These are phyloP conservation scores for Mystacides longicornis DNA, from an alignment of 2,888 invertebrate genomes.

Conservation along the genomic window DNA sequence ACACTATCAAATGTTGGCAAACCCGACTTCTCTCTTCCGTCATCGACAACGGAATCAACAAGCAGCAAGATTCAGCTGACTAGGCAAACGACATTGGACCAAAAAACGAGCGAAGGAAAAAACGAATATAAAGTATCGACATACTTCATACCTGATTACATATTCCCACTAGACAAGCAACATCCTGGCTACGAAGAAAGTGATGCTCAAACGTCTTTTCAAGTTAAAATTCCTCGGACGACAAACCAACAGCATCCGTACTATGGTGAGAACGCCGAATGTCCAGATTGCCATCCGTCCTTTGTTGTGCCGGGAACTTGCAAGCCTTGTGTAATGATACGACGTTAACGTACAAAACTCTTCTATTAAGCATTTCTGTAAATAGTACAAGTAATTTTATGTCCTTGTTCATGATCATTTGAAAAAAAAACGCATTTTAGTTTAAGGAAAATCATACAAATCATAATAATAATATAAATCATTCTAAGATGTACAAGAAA, in stretches of 20 bases:
- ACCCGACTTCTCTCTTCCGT: slow-evolving; percentile 28
- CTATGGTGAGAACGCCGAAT: slow-evolving; percentile 54
- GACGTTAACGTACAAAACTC: slow-evolving; percentile 24
- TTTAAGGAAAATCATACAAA: too few relatives aligned
- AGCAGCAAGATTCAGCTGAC: slow-evolving; percentile 33
- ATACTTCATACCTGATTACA: slow-evolving; percentile 54
- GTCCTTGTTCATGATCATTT: background rate
- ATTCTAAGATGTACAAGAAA: too few relatives aligned
- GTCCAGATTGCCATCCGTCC: slow-evolving; percentile 58
- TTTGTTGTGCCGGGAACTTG: slow-evolving; percentile 56
- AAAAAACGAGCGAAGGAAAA: slow-evolving; percentile 25
- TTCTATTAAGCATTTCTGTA: background rate
- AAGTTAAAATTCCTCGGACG: slow-evolving; percentile 46
- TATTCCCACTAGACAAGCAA: slow-evolving; percentile 52
- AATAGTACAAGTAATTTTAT: slow-evolving; percentile 3
- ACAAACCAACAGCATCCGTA: slow-evolving; percentile 34
- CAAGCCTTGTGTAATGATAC: slow-evolving; percentile 54
- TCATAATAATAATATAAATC: too few relatives aligned
- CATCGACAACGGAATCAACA: slow-evolving; percentile 28
- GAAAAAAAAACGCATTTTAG: background rate
- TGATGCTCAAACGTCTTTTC: slow-evolving; percentile 53
- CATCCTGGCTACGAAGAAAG: slow-evolving; percentile 52
- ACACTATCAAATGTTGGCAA: slow-evolving; percentile 28
- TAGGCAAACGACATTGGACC: slow-evolving; percentile 32
- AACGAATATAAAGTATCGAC: slow-evolving; percentile 49